These are phyloP conservation scores for Hyposoter didymator DNA, from an alignment of 2,888 invertebrate species.

Conservation along the genomic window DNA sequence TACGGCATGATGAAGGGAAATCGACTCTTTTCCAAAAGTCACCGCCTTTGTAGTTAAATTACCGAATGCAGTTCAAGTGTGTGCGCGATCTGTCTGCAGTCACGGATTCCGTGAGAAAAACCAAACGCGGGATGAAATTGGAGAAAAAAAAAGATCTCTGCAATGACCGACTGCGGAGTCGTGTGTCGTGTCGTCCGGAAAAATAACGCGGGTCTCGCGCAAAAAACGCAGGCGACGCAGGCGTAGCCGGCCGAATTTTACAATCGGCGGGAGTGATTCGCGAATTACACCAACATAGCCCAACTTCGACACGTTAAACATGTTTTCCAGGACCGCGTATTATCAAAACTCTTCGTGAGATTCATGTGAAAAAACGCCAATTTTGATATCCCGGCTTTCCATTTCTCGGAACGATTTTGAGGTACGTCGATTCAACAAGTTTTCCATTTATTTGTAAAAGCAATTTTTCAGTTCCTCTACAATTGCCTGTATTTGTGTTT, in stretches of 20 bases:
- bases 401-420: slow-evolving; percentile 12
- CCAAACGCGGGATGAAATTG: not conserved
- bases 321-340: slow-evolving; percentile 41
- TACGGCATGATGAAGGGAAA: not conserved
- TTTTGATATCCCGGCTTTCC: not conserved
- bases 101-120: not conserved
- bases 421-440: slow-evolving; percentile 16
- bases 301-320: slow-evolving; percentile 54
- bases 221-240: slow-evolving; percentile 30
- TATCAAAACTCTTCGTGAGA: slow-evolving; percentile 15
- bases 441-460: not conserved
- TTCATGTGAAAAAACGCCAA: not conserved
- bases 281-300: slow-evolving; percentile 55
- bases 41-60: not conserved
- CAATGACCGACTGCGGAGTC: not conserved
- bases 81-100: not conserved
- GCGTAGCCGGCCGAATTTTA: slow-evolving; percentile 28
- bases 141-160: slow-evolving; percentile 2
- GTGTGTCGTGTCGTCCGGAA: not conserved
- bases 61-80: not conserved
- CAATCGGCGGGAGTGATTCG: slow-evolving; percentile 59
- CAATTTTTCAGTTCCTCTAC: not conserved
- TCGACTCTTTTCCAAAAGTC: not conserved
- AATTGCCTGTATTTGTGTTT: not conserved
- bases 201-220: slow-evolving; percentile 24